Percentiles rank a stretch among this genome's conserved stretches.
Evolutionary conservation across 2,113 vertebrate species (phyloP).

Genomic region (Dendrocopos noguchii): DNA sequence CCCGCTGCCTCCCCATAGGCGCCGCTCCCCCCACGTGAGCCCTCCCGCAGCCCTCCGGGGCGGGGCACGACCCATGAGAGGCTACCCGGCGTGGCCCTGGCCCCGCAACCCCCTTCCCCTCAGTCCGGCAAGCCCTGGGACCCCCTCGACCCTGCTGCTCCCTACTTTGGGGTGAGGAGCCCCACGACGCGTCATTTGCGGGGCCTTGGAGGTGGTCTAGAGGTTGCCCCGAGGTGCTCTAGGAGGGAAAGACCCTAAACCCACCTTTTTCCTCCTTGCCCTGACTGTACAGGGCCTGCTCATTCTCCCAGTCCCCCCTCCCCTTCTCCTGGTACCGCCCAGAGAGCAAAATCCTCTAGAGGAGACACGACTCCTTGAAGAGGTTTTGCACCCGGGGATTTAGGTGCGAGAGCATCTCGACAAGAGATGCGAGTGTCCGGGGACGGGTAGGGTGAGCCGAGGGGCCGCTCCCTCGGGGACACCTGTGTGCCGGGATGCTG

Average conservation of each 20-base stretch:
- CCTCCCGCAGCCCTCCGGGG: conserved; percentile 60
- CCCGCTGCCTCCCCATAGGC: conserved; percentile 70
- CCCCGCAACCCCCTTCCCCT: background rate
- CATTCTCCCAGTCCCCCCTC: no score
- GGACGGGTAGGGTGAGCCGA: background rate
- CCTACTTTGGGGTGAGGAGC: background rate
- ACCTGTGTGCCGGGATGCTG: background rate
- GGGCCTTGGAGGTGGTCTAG: background rate
- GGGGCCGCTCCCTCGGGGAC: background rate
- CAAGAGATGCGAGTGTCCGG: background rate
- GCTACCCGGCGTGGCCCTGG: background rate
- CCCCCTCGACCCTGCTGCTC: background rate
- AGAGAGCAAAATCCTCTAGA: background rate
- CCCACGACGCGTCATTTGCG: accelerated
- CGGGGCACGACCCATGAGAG: conserved; percentile 40
- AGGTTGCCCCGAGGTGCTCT: background rate
- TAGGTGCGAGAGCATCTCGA: background rate
- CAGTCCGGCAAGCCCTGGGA: background rate
- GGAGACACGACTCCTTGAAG: background rate
- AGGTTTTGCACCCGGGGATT: background rate
- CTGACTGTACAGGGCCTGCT: background rate
- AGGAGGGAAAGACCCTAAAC: background rate
- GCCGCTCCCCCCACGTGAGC: conserved; percentile 74
- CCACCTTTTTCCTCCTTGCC: accelerated
- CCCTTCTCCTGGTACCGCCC: accelerated